These are phyloP conservation scores for Laothoe populi DNA, from an alignment of 2,888 invertebrate genomes.

Conservation along the genomic window DNA sequence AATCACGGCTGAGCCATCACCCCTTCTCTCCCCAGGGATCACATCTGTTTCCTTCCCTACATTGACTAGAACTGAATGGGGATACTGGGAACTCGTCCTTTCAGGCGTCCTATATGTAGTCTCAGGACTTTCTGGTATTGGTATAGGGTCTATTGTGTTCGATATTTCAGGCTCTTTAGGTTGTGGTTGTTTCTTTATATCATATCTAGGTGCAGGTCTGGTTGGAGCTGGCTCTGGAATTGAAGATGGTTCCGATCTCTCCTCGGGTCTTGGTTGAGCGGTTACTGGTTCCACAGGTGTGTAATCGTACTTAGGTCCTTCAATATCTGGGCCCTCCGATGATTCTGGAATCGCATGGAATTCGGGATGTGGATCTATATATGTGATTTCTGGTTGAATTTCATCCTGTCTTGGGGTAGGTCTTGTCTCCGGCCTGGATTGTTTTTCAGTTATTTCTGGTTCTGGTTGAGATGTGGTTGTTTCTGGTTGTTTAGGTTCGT, in stretches of 20 bases:
- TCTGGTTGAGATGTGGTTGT: conserved; percentile 29
- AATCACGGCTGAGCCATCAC: conserved; percentile 59
- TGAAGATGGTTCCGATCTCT: conserved; percentile 33
- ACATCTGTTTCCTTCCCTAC: conserved; percentile 51
- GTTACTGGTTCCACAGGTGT: conserved; percentile 2
- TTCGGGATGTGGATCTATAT: conserved; percentile 34
- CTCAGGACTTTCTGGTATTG: conserved; percentile 37
- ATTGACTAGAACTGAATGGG: conserved; percentile 51
- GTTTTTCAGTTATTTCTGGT: conserved; percentile 37
- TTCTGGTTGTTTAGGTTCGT: conserved; percentile 32
- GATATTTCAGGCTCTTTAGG: conserved; percentile 21
- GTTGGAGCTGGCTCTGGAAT: conserved; percentile 29
- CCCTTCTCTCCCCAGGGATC: conserved; percentile 48
- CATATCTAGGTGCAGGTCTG: conserved; percentile 28
- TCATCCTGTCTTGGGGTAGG: conserved; percentile 24
- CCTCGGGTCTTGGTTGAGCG: conserved; percentile 26
- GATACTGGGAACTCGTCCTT: conserved; percentile 39
- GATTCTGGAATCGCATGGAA: conserved; percentile 30
- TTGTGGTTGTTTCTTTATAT: conserved; percentile 26
- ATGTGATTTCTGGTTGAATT: conserved; percentile 1
- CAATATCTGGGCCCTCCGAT: not conserved
- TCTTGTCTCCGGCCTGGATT: conserved; percentile 35
- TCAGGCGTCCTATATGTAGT: conserved; percentile 48
- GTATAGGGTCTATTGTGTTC: conserved; percentile 30
- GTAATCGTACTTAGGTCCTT: conserved; percentile 22